A percentile compares a stretch with the other conserved stretches of the same genome.
phyloP scores from a whole-genome alignment of 2,888 invertebrate species.

The Hedychridium roseum region DNA sequence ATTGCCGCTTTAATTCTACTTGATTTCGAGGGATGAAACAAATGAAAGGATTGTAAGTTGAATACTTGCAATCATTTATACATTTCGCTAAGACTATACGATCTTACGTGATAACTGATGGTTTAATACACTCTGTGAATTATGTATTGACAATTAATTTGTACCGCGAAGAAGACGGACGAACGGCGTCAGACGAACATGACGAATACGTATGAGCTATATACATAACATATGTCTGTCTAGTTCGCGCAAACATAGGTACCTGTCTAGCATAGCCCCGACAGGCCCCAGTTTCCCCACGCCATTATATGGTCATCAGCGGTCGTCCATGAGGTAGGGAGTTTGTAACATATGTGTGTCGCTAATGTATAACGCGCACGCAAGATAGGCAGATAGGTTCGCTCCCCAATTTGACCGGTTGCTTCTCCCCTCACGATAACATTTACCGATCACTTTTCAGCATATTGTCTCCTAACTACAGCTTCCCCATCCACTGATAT shows the following conservation, averaged over 20 bases:
- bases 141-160: not conserved
- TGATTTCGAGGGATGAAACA: not conserved
- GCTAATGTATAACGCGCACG: slow-evolving; percentile 35
- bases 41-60: no score
- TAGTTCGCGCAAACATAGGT: slow-evolving; percentile 47
- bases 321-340: slow-evolving; percentile 34
- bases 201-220: not conserved
- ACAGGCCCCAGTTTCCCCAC: slow-evolving; percentile 15
- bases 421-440: not conserved
- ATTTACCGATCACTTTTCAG: not conserved
- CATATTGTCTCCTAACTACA: no score
- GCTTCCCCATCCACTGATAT: no score
- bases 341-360: slow-evolving; percentile 33
- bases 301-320: slow-evolving; percentile 54
- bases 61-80: not conserved
- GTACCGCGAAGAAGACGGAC: no score
- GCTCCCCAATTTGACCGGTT: no score
- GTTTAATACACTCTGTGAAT: not conserved
- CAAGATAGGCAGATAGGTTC: slow-evolving; percentile 11
- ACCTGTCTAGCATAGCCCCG: slow-evolving; percentile 32
- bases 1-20: slow-evolving; percentile 6
- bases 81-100: not conserved
- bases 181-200: no score
- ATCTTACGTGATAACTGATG: not conserved
- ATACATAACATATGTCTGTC: slow-evolving; percentile 48